Conservation (phyloP, 2,888 invertebrate genomes). For the Eremobia ochroleuca region DNA sequence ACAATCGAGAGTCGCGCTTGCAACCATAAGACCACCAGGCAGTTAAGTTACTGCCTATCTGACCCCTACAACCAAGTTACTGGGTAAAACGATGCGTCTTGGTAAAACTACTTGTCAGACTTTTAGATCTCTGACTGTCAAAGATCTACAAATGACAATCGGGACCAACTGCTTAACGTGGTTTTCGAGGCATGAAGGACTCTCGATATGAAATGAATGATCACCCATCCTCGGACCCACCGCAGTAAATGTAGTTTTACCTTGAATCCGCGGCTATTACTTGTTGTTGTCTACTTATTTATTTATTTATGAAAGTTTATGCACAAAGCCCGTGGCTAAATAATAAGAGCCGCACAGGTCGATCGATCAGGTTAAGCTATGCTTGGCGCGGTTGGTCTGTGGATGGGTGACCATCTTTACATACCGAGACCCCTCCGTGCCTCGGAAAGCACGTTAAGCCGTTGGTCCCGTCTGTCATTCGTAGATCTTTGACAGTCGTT, state of each 20-base stretch:
- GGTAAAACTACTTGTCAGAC: not conserved
- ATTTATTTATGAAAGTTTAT: not conserved
- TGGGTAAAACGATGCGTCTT: not conserved
- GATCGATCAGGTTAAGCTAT: too few relatives aligned
- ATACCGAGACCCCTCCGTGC: too few relatives aligned
- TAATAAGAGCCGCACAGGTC: too few relatives aligned
- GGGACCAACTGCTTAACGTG: not conserved
- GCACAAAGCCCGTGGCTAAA: too few relatives aligned
- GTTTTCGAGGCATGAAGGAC: not conserved
- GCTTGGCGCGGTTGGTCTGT: too few relatives aligned
- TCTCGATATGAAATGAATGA: not conserved
- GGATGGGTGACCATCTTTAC: too few relatives aligned
- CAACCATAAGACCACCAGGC: not conserved
- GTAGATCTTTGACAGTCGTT: too few relatives aligned
- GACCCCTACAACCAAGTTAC: not conserved
- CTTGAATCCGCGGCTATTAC: not conserved
- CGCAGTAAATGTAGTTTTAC: not conserved
- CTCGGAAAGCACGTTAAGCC: too few relatives aligned
- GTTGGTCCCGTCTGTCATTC: too few relatives aligned
- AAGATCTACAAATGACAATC: not conserved
- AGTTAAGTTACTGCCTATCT: not conserved
- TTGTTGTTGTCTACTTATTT: too few relatives aligned
- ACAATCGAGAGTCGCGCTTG: too few relatives aligned
- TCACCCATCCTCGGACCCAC: not conserved
- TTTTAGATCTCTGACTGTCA: not conserved